Evolutionary conservation across 2,113 vertebrate species (phyloP).

Genomic region (Malurus cyaneus): DNA sequence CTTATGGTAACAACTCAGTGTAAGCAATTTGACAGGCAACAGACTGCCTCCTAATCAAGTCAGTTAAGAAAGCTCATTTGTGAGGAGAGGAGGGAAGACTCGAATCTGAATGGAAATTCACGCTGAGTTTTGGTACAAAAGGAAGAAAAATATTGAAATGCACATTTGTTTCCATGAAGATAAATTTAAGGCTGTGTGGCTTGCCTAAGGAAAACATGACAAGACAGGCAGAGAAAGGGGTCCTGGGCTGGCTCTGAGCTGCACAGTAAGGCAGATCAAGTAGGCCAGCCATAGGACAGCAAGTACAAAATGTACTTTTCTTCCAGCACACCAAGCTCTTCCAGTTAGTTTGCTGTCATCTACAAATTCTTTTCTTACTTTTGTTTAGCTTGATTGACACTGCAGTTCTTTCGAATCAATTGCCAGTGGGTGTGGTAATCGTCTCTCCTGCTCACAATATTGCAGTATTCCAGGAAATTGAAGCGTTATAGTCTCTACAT

Average conservation of each 20-base stretch:
- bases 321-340: background rate
- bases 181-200: background rate
- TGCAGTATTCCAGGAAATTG: background rate
- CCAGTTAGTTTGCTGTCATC: background rate
- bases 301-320: background rate
- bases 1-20: fast-evolving
- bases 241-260: background rate
- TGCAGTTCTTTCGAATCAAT: background rate
- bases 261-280: background rate
- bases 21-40: background rate
- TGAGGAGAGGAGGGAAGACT: background rate
- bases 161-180: background rate
- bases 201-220: background rate
- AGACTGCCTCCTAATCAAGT: background rate
- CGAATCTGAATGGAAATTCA: background rate
- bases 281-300: background rate
- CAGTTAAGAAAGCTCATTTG: background rate
- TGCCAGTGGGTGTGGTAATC: background rate
- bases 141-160: background rate
- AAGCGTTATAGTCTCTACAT: background rate
- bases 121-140: background rate
- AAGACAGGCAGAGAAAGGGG: background rate
- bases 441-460: background rate
- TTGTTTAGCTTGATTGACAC: background rate
- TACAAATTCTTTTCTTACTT: background rate